Conservation (phyloP, 1,140 invertebrate genomes). For the Cotesia vestalis region DNA sequence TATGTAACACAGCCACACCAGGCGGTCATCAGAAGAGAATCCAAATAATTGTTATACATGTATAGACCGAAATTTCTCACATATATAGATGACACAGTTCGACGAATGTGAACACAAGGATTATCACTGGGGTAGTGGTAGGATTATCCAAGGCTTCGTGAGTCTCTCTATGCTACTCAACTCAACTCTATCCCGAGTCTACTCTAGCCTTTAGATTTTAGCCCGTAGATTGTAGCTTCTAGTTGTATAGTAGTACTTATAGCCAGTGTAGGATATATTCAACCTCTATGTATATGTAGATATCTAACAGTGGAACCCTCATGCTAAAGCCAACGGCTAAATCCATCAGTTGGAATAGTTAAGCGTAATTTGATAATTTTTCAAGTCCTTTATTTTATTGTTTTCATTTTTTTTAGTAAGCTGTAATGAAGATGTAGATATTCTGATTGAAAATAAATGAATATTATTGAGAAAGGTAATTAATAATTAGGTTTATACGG, state of each 20-base stretch:
- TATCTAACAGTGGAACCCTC: background rate
- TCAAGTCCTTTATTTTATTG: background rate
- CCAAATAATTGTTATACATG: conserved; percentile 28
- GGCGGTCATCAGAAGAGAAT: conserved; percentile 20
- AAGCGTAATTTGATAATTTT: background rate
- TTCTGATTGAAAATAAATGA: too few species aligned
- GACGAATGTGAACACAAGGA: conserved; percentile 51
- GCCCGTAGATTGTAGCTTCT: too few species aligned
- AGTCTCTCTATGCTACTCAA: background rate
- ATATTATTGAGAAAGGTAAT: too few species aligned
- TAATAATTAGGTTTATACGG: too few species aligned
- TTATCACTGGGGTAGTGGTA: conserved; percentile 62
- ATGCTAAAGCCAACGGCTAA: background rate
- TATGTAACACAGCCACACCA: background rate
- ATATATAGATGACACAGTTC: conserved; percentile 47
- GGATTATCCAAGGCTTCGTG: conserved; percentile 58
- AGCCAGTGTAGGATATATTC: too few species aligned
- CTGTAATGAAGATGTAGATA: background rate
- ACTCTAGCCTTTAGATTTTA: background rate
- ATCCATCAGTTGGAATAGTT: background rate
- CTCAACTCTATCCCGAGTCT: background rate
- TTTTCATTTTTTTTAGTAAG: too few species aligned
- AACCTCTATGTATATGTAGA: too few species aligned
- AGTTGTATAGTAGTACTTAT: too few species aligned
- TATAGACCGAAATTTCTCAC: conserved; percentile 25